Base-by-base conservation (phyloP, 2,797 vertebrate genomes). In the Pachyuromys duprasi region DNA sequence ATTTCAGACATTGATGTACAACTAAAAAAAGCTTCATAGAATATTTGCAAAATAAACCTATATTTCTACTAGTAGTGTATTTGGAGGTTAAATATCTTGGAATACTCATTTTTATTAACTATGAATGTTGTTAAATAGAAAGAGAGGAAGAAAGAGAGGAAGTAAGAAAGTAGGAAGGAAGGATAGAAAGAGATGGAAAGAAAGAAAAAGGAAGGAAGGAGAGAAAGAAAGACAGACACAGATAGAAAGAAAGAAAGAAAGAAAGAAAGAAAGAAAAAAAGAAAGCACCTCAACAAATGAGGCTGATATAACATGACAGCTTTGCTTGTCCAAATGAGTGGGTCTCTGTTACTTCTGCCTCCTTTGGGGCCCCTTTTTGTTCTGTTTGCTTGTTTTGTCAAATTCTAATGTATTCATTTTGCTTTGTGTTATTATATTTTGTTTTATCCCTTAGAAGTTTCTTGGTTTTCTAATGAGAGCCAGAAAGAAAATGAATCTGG, bases 1-100 rank as follows among this genome's bases (percentile, higher is more conserved):
- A 95, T 95, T 94, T 95, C 72, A 94, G 65, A 87, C 80, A 91
- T 75, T 95, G 74, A 83, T 89, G 42, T 69, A 83, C 33, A 74
- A 60, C 53, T 65, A 31, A 95, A 90, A 89, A 89, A 92, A 72
- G 5, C 49, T 96, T 96, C 20, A 93, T 82, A 95, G 26, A 89
- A 70, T 14, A 49, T 49, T 82, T 72, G 39, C 42, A 53, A 94
- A 92, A 76, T 14, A 26, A 39, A 81, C 70, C 45, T 95, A 4
- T 63, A 49, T 49, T 83, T 65, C 80, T 93, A 82, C 86, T 75
- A 57, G 18, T 60, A 84, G 36, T 55, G 69, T 49, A 57, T 72
- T 65, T 60, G 5, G 20, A 84, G 1, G 9, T n/a, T 89, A 86
- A 60, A 26, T 75, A 89, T 33, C 74, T 93, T 93, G 53, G 86